Evolutionary conservation across 1,140 invertebrate species (phyloP), one percentile per base, ranked within the genome.

Genomic region (Tetraneura akinire): DNA sequence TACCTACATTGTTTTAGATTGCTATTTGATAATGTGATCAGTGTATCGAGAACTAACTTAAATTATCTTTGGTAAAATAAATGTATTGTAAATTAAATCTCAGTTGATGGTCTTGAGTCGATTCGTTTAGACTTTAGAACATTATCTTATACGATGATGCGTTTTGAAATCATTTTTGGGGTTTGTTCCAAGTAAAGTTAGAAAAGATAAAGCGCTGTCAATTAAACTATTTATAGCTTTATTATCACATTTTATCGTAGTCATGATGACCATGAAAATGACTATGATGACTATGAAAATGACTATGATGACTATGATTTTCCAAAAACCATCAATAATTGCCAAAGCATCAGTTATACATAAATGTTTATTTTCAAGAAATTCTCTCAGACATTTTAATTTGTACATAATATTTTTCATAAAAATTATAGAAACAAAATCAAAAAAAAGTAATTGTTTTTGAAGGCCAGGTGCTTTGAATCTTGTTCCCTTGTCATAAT

Each of bases 371-470:
- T 11, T 32, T 64, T 37, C 62, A 6, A 64, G 32, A 32, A 11
- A 14, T 37, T 64, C 29, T 1, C 13, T 64, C 14, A 64, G n/a
- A 32, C 26, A 21, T 74, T 74, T 74, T n/a, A 51, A 51, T 74
- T 74, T 51, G 10, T 73, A 73, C 70, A 73, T 53, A 32, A 73
- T 53, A 73, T 73, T 49, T 37, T 51, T 73, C 70, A 73, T 71
- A 16, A 49, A 71, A 71, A 26, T 23, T 45, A 70, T 23, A 49
- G n/a, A 47, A 8, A 70, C 42, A 47, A 71, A 71, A 71, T 71
- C 45, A 73, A 73, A 73, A 29, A 3, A 51, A 29, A 73, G 47
- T 51, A 73, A 49, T 64, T 62, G 21, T 62, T 29, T 62, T 26
- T 23, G 13, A 29, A 62, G 23, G 6, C 57, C 57, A 29, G 32